Evolutionary conservation across 2,113 vertebrate genomes (phyloP).

Genomic region (Cricetomys ansorgei): DNA sequence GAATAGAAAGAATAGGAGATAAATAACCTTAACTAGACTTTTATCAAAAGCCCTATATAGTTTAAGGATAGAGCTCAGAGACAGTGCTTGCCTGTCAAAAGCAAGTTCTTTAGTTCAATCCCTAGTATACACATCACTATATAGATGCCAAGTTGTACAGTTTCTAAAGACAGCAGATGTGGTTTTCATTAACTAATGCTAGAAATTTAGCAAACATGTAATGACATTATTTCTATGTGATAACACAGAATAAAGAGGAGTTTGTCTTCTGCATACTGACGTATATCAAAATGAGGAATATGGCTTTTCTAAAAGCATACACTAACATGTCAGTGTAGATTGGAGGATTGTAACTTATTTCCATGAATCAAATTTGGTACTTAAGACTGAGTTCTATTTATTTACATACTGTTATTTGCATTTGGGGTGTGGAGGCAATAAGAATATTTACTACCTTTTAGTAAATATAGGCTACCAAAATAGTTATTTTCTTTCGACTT

Average conservation of each 20-base stretch:
- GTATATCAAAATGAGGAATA: slow-evolving; percentile 47
- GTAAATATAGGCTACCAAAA: slow-evolving; percentile 9
- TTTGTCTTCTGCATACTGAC: background rate
- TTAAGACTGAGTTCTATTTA: slow-evolving; percentile 15
- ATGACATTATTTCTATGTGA: slow-evolving; percentile 35
- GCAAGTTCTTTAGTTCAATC: background rate
- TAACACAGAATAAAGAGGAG: slow-evolving; percentile 1
- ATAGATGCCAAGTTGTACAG: slow-evolving; percentile 1
- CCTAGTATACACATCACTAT: background rate
- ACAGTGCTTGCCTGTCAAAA: background rate
- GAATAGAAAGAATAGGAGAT: background rate
- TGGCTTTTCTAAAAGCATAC: background rate
- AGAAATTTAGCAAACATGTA: background rate
- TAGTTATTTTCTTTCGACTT: slow-evolving; percentile 43
- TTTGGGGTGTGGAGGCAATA: background rate
- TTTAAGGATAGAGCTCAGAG: background rate
- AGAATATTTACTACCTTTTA: slow-evolving; percentile 29
- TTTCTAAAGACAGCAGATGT: slow-evolving; percentile 48
- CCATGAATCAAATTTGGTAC: slow-evolving; percentile 12
- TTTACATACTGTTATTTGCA: background rate
- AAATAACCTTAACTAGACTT: slow-evolving; percentile 12
- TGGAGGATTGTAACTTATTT: slow-evolving; percentile 40
- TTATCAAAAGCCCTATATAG: background rate
- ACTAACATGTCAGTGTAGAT: slow-evolving; percentile 29
- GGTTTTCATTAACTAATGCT: background rate